A percentile compares a stretch with the other conserved stretches of the same genome.
phyloP scores from a whole-genome alignment of 2,797 vertebrate genomes.

The Cossypha heuglini region DNA sequence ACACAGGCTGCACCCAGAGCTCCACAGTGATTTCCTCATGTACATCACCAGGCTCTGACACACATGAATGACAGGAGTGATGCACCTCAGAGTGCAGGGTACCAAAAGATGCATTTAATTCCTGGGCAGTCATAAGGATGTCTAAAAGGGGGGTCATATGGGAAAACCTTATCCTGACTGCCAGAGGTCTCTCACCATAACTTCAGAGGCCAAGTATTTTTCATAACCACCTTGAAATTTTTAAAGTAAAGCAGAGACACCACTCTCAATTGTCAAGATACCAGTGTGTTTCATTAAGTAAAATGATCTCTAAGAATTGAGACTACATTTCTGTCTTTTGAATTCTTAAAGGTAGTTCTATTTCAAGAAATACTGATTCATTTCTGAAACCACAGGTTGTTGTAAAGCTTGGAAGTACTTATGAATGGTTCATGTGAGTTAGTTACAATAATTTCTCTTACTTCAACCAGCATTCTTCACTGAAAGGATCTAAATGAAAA shows the following conservation, averaged over 20 bases:
- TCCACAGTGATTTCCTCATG: background rate
- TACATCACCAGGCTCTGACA: background rate
- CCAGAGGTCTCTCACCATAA: background rate
- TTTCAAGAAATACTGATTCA: background rate
- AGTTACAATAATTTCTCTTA: background rate
- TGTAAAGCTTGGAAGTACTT: background rate
- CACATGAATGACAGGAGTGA: background rate
- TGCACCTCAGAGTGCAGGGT: background rate
- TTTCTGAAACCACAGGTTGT: background rate
- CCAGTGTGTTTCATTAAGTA: background rate
- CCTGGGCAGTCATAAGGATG: too few relatives aligned
- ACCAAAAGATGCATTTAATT: background rate
- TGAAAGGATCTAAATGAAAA: background rate
- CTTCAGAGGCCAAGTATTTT: background rate
- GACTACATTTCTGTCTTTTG: background rate
- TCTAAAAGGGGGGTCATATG: background rate
- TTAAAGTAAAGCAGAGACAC: background rate
- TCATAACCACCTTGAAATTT: background rate
- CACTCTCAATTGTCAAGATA: background rate
- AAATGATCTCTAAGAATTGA: background rate
- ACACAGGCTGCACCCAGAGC: background rate
- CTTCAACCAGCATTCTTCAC: background rate
- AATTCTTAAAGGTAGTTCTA: background rate
- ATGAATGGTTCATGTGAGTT: background rate
- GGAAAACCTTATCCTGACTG: background rate